Percentiles rank a stretch among this genome's conserved stretches.
Evolutionary conservation across 2,113 vertebrate species (phyloP).

Genomic region (Sylvia atricapilla): DNA sequence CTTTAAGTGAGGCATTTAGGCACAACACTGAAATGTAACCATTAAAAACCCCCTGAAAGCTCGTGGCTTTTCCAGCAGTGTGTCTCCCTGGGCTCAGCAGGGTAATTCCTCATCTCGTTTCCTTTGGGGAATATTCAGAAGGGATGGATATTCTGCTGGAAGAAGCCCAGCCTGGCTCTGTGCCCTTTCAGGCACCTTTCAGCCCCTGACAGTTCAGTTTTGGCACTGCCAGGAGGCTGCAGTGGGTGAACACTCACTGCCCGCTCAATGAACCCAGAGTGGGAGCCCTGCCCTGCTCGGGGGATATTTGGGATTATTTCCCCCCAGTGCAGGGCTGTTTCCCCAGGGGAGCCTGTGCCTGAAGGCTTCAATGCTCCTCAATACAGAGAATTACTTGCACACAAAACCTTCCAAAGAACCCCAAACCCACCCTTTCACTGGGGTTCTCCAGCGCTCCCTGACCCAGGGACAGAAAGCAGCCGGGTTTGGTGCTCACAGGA

Average conservation of each 20-base stretch:
- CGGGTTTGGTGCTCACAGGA: background rate
- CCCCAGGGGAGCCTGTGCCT: background rate
- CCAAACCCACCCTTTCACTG: background rate
- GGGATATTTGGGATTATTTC: too few relatives aligned
- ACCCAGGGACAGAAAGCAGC: accelerated
- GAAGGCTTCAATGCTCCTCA: background rate
- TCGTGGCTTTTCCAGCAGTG: background rate
- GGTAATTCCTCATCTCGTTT: background rate
- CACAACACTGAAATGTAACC: background rate
- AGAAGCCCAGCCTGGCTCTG: background rate
- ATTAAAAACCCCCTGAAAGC: background rate
- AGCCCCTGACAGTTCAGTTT: background rate
- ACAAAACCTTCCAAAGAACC: background rate
- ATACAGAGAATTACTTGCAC: accelerated
- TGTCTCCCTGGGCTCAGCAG: background rate
- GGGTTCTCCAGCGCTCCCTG: background rate
- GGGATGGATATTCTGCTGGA: background rate
- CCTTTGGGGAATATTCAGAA: background rate
- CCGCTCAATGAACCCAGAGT: too few relatives aligned
- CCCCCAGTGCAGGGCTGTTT: too few relatives aligned
- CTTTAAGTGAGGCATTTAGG: background rate
- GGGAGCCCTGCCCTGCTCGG: background rate
- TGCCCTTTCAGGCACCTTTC: background rate
- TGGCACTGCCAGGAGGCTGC: background rate
- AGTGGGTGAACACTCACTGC: background rate